Evolutionary conservation across 1,140 invertebrate species (phyloP).

Genomic region (Drosophila kurseongensis): DNA sequence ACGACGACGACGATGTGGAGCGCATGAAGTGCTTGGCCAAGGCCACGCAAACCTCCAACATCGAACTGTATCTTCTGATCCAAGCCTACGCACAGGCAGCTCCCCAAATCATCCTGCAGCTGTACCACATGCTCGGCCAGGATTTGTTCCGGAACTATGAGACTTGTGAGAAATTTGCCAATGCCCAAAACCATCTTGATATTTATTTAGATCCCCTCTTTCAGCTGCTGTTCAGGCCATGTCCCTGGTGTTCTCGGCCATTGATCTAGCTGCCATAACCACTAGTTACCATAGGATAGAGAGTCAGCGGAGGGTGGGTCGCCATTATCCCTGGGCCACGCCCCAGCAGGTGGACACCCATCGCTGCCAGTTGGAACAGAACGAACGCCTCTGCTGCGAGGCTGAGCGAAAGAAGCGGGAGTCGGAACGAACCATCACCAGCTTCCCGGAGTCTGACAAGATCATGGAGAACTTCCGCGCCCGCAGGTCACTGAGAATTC

Average conservation of each 20-base stretch:
- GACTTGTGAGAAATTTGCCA: conserved; percentile 57
- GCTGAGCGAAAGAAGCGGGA: conserved; percentile 55
- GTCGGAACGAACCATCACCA: conserved; percentile 70
- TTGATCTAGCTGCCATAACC: conserved; percentile 88
- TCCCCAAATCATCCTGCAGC: conserved; percentile 89
- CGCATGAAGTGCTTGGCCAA: conserved; percentile 86
- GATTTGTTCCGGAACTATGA: conserved; percentile 80
- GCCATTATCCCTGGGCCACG: conserved; percentile 89
- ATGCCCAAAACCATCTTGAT: not conserved
- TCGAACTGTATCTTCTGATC: conserved; percentile 90
- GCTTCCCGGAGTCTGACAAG: conserved; percentile 77
- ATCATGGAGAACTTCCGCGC: conserved; percentile 78
- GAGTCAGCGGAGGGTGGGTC: conserved; percentile 89
- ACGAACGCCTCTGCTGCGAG: conserved; percentile 62
- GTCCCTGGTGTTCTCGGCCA: conserved; percentile 87
- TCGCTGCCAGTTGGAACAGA: conserved; percentile 55
- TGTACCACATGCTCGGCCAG: conserved; percentile 86
- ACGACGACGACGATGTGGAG: conserved; percentile 85
- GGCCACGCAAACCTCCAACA: conserved; percentile 87
- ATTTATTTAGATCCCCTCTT: not conserved
- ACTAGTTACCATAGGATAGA: conserved; percentile 90
- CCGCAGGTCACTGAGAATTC: not conserved
- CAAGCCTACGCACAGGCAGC: conserved; percentile 91
- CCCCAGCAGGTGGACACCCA: conserved; percentile 53
- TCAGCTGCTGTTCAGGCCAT: conserved; percentile 88